Evolutionary conservation across 2,113 vertebrate species (phyloP), one percentile per base, ranked within the genome.

Genomic region (Burhinus bistriatus): DNA sequence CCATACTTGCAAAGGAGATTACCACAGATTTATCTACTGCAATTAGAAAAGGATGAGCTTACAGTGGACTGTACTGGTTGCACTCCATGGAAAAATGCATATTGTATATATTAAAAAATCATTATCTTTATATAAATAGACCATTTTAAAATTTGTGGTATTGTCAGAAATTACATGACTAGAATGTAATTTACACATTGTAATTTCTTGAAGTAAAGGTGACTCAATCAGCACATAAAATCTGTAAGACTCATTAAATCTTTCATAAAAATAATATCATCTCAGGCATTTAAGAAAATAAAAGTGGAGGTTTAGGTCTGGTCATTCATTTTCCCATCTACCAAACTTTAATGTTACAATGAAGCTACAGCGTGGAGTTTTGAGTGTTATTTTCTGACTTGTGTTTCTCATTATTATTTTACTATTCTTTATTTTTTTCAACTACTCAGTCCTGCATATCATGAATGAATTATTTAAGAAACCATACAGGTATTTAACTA

Each of bases 1-100:
- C 62, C 58, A 62, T 89, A 85, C 78, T 96, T 95, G 87, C 77
- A 95, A 95, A 95, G 89, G 71, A 89, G 93, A 97, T 93, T 97
- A 97, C 14, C 58, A 91, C 75, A 95, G 89, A 94, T 96, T 94
- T 96, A 94, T 73, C 62, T 89, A 47, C 89, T 71, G 78, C 71
- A 97, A 88, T 93, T 93, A 94, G 81, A 83, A 96, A 91, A 80
- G 29, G 81, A 73, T 95, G 89, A 96, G 70, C 55, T 95, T 93
- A 65, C 40, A 80, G 55, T 38, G 30, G 49, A 51, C 42, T 81
- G 18, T 25, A 83, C 54, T 64, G 42, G 23, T 54, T 95, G 65
- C 40, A 72, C 30, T 38, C 19, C 49, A 49, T 54, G 89, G 44
- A 82, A 94, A 80, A 90, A 85, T 65, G 34, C 16, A 22, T 82